These are phyloP conservation scores for Platorchestia sp. DNA, from an alignment of 1,140 invertebrate species.

Conservation along the genomic window DNA sequence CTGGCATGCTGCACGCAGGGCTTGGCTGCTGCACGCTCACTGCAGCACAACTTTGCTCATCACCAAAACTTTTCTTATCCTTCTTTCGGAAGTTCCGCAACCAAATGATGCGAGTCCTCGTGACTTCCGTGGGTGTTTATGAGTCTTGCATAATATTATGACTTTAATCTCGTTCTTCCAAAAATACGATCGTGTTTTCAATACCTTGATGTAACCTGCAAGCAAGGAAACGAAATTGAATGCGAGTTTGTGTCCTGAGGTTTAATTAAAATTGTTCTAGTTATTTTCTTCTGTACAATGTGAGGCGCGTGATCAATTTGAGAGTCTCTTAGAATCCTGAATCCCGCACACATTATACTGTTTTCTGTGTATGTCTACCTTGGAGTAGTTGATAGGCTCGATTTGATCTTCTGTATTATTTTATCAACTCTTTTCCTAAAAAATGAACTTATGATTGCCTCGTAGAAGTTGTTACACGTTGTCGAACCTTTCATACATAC, in stretches of 20 bases:
- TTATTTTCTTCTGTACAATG: neutral
- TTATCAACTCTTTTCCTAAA: too few relatives aligned
- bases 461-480: too few relatives aligned
- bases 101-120: slow-evolving; percentile 34
- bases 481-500: too few relatives aligned
- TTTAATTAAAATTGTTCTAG: neutral
- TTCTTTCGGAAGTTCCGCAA: slow-evolving; percentile 20
- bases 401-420: too few relatives aligned
- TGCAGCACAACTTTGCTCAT: slow-evolving; percentile 17
- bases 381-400: too few relatives aligned
- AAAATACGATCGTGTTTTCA: neutral
- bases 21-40: neutral
- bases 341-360: too few relatives aligned
- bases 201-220: neutral
- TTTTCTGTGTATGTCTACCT: too few relatives aligned
- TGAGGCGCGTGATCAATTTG: neutral
- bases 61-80: neutral
- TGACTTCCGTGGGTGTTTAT: slow-evolving; percentile 24
- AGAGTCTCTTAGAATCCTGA: neutral
- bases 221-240: neutral
- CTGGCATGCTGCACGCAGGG: too few relatives aligned
- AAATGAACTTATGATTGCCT: too few relatives aligned
- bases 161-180: slow-evolving; percentile 16
- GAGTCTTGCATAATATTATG: slow-evolving; percentile 19
- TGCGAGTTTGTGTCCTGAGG: neutral